Percentiles rank a stretch among this genome's conserved stretches.
phyloP scores from a whole-genome alignment of 2,888 invertebrate genomes.

The Tetranychus truncatus region DNA sequence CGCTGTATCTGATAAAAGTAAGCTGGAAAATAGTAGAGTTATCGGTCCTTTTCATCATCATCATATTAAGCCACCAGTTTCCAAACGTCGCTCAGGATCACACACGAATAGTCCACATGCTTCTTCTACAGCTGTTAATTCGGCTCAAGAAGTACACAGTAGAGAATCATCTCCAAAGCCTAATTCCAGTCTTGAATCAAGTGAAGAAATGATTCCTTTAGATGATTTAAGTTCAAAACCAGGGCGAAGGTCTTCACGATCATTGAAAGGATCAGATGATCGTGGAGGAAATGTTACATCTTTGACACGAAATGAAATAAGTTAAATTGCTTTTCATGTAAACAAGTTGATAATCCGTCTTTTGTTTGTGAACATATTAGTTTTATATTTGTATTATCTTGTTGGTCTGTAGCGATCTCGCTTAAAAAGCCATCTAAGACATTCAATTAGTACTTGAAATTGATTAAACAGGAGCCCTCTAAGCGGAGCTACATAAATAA shows the following conservation, averaged over 20 bases:
- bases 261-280: not conserved
- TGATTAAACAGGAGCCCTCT: too few relatives aligned
- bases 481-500: too few relatives aligned
- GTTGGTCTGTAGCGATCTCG: too few relatives aligned
- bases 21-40: not conserved
- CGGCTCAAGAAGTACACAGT: conserved; percentile 1
- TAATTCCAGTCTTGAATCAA: not conserved
- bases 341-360: too few relatives aligned
- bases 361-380: too few relatives aligned
- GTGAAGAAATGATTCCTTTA: conserved; percentile 19
- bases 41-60: not conserved
- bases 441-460: too few relatives aligned
- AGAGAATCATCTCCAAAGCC: conserved; percentile 17
- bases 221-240: conserved; percentile 18
- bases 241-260: conserved; percentile 12
- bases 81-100: conserved; percentile 6
- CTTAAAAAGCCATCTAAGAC: too few relatives aligned
- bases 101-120: not conserved
- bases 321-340: conserved; percentile 24
- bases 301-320: not conserved
- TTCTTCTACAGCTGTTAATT: conserved; percentile 7
- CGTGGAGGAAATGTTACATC: not conserved
- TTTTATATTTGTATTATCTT: too few relatives aligned
- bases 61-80: not conserved
- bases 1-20: conserved; percentile 5